Evolutionary conservation across 2,797 vertebrate species (phyloP).

Genomic region (Argyrosomus regius): DNA sequence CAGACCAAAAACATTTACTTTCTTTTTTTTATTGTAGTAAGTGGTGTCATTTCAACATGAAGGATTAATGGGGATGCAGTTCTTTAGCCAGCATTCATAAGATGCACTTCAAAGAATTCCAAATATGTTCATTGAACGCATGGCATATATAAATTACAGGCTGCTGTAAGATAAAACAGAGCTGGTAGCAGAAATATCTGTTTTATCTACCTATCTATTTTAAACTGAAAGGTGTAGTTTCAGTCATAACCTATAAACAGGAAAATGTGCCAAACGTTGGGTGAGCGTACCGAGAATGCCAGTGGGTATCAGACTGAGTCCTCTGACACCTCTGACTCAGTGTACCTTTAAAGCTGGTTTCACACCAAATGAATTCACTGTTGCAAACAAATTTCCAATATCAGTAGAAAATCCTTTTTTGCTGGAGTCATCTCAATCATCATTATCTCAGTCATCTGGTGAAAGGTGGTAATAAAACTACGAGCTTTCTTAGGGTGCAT

Average conservation of each 20-base stretch:
- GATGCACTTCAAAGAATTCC: background rate
- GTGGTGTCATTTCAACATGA: background rate
- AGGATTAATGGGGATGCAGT: background rate
- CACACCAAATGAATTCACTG: too few relatives aligned
- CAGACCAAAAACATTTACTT: conserved; percentile 16
- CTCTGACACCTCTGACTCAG: too few relatives aligned
- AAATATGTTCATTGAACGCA: background rate
- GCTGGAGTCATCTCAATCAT: too few relatives aligned
- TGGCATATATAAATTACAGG: background rate
- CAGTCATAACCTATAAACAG: background rate
- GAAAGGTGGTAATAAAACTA: too few relatives aligned
- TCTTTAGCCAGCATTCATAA: background rate
- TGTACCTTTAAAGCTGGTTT: too few relatives aligned
- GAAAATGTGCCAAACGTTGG: background rate
- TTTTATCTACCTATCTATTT: background rate
- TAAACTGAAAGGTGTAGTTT: too few relatives aligned
- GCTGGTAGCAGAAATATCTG: background rate
- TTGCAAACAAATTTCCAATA: too few relatives aligned
- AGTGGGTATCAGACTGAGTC: background rate
- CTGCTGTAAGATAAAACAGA: background rate
- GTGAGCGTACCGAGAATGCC: background rate
- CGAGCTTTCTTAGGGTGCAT: too few relatives aligned
- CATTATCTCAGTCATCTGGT: too few relatives aligned
- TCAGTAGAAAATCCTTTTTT: too few relatives aligned
- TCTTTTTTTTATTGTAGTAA: too few relatives aligned